phyloP scores from a whole-genome alignment of 2,797 vertebrate species.

The Bucorvus abyssinicus region DNA sequence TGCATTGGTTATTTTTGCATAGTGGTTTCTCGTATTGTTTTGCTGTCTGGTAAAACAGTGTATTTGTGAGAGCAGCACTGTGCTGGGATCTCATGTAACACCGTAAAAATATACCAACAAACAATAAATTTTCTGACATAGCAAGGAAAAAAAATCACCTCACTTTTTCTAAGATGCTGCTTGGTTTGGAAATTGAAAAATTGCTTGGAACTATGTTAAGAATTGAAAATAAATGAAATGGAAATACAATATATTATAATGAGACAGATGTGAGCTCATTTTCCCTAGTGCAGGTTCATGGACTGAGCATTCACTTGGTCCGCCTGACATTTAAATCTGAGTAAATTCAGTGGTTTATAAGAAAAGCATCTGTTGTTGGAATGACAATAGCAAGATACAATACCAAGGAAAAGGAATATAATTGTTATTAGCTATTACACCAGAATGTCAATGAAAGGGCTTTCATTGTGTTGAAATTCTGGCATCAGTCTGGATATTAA shows the following conservation, averaged over 20 bases:
- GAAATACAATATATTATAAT: slow-evolving; percentile 65
- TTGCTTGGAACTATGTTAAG: slow-evolving; percentile 41
- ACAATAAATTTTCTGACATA: not conserved
- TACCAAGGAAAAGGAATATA: slow-evolving; percentile 50
- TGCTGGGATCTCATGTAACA: not conserved
- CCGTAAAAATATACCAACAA: not conserved
- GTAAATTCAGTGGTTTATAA: slow-evolving; percentile 72
- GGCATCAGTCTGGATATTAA: slow-evolving; percentile 57
- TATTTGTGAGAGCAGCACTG: not conserved
- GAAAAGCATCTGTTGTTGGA: slow-evolving; percentile 69
- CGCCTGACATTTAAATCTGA: slow-evolving; percentile 69
- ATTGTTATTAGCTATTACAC: slow-evolving; percentile 55
- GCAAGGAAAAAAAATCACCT: not conserved
- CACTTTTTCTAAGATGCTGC: not conserved
- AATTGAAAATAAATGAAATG: slow-evolving; percentile 64
- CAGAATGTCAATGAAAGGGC: slow-evolving; percentile 62
- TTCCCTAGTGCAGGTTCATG: slow-evolving; percentile 35
- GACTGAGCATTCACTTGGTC: slow-evolving; percentile 56
- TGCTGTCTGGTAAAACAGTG: not conserved
- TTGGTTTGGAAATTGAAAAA: slow-evolving; percentile 61
- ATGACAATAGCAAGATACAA: slow-evolving; percentile 66
- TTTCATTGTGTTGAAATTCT: slow-evolving; percentile 50
- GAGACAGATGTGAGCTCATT: slow-evolving; percentile 68
- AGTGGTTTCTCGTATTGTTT: not conserved
- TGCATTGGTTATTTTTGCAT: not conserved